Evolutionary conservation across 2,888 invertebrate species (phyloP).

Genomic region (Tachina fera): DNA sequence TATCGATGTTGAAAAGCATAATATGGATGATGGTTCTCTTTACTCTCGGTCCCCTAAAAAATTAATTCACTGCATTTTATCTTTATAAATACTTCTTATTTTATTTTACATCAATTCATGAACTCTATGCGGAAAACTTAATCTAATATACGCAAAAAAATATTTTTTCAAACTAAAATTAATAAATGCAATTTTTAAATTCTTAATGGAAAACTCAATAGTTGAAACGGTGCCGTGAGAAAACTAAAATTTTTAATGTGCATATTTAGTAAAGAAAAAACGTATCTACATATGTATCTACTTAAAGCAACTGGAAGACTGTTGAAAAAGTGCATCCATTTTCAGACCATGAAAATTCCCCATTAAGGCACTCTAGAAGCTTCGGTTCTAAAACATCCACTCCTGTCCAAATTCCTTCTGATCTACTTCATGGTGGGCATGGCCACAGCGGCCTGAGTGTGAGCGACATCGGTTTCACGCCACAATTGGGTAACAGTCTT

Average conservation of each 20-base stretch:
- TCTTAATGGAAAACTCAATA: conserved; percentile 14
- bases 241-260: not conserved
- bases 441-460: conserved; percentile 90
- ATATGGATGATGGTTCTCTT: too few species aligned
- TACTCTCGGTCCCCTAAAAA: too few species aligned
- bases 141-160: conserved; percentile 38
- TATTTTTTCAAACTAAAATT: conserved; percentile 47
- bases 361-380: conserved; percentile 41
- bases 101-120: conserved; percentile 19
- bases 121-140: conserved; percentile 51
- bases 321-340: conserved; percentile 24
- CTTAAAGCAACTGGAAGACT: conserved; percentile 53
- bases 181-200: conserved; percentile 67
- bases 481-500: conserved; percentile 99
- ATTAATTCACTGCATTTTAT: too few species aligned
- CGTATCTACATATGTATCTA: not conserved
- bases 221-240: conserved; percentile 13
- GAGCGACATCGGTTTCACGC: conserved; percentile 92
- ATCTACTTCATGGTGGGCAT: conserved; percentile 92
- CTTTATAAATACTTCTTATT: not conserved
- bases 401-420: not conserved
- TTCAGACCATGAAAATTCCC: not conserved
- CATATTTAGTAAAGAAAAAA: not conserved
- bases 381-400: not conserved
- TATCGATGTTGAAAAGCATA: too few species aligned